Evolutionary conservation across 2,888 invertebrate species (phyloP).

Genomic region (Embidobia sp.): DNA sequence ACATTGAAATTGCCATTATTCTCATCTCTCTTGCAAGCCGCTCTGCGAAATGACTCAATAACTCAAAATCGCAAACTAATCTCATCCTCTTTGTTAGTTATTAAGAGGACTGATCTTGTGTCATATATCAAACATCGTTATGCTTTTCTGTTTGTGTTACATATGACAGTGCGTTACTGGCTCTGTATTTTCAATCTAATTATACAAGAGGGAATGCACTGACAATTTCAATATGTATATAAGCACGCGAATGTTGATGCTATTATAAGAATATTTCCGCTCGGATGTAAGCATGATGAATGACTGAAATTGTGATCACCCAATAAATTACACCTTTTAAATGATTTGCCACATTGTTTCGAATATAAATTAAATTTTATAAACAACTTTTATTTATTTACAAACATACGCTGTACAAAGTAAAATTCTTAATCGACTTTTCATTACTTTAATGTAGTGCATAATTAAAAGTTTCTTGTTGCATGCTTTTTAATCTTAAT

Average conservation of each 20-base stretch:
- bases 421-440: no score
- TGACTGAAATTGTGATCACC: constrained; percentile 35
- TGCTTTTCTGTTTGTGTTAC: constrained; percentile 32
- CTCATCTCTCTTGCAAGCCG: no score
- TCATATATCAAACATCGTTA: constrained; percentile 25
- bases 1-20: no score
- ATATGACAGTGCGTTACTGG: constrained; percentile 16
- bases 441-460: no score
- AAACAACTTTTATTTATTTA: no score
- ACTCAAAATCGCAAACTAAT: background rate
- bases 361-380: constrained; percentile 8
- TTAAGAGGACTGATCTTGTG: background rate
- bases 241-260: constrained; percentile 43
- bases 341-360: constrained; percentile 25
- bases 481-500: no score
- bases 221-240: constrained; percentile 56
- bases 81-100: constrained; percentile 7
- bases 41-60: background rate
- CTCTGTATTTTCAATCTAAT: constrained; percentile 60
- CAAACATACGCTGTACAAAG: no score
- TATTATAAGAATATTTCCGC: constrained; percentile 58
- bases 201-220: constrained; percentile 60
- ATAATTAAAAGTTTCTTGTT: no score
- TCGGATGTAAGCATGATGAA: constrained; percentile 40
- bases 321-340: constrained; percentile 33